Conservation (phyloP, 2,888 invertebrate genomes). For the Coleophora deauratella region DNA sequence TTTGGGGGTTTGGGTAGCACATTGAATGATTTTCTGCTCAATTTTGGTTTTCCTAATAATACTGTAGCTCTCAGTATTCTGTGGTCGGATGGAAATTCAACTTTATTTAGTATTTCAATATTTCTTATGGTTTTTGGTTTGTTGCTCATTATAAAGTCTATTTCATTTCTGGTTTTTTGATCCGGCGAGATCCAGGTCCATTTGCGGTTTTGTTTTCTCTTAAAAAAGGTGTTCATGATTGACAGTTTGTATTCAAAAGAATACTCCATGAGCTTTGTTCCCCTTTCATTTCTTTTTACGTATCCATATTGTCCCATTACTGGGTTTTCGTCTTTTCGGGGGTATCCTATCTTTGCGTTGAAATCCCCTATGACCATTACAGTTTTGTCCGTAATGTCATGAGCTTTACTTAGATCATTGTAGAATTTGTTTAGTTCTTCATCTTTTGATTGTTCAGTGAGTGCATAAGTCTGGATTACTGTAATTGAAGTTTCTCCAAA, state of each 20-base stretch:
- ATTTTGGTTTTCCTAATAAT: conserved; percentile 5
- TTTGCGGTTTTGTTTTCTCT: conserved; percentile 13
- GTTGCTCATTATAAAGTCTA: conserved; percentile 17
- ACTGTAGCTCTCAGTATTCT: conserved; percentile 16
- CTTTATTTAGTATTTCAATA: conserved; percentile 14
- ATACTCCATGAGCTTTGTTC: conserved; percentile 18
- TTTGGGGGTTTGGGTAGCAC: conserved; percentile 1
- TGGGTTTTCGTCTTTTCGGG: conserved; percentile 12
- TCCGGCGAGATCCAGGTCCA: conserved; percentile 23
- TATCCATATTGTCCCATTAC: conserved; percentile 14
- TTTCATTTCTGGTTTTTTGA: conserved; percentile 21
- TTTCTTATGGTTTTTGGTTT: conserved; percentile 9
- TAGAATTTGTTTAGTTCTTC: too few relatives aligned
- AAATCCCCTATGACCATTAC: not conserved
- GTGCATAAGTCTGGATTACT: conserved; percentile 15
- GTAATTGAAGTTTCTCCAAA: conserved; percentile 5
- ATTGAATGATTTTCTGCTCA: conserved; percentile 8
- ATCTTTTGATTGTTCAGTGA: conserved; percentile 8
- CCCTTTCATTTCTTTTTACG: conserved; percentile 18
- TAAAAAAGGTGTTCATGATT: conserved; percentile 19
- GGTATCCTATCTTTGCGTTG: not conserved
- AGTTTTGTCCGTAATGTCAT: conserved; percentile 3
- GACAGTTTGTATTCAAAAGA: conserved; percentile 17
- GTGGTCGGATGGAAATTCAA: conserved; percentile 17
- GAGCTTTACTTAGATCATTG: too few relatives aligned